Evolutionary conservation across 1,140 invertebrate genomes (phyloP).

Genomic region (Drosophila azteca): DNA sequence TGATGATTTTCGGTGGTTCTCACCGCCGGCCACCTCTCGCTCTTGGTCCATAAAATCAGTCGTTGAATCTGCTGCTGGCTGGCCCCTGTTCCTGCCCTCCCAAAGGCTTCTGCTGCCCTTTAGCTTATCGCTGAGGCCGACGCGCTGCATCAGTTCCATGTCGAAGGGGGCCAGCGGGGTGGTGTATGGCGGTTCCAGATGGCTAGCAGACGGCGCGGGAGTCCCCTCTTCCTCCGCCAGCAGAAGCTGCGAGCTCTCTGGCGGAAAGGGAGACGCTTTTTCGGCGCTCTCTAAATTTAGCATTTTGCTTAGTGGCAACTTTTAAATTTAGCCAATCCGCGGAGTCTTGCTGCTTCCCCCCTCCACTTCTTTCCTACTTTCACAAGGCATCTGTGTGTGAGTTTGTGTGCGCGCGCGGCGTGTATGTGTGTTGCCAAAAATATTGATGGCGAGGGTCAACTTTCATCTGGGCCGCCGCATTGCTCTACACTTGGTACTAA

Average conservation of each 20-base stretch:
- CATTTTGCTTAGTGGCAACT: constrained; percentile 45
- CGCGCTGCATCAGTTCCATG: constrained; percentile 59
- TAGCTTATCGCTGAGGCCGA: constrained; percentile 42
- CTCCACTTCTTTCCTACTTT: constrained; percentile 42
- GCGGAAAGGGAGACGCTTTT: constrained; percentile 8
- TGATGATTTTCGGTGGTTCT: constrained; percentile 38
- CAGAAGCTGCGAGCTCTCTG: constrained; percentile 44
- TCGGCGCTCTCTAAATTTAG: constrained; percentile 70
- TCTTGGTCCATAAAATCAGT: constrained; percentile 57
- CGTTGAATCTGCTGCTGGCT: background rate
- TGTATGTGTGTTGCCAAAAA: constrained; percentile 30
- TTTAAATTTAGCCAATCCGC: constrained; percentile 30
- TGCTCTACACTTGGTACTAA: constrained; percentile 4
- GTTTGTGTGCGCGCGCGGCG: background rate
- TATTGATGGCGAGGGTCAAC: constrained; percentile 20
- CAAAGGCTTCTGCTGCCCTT: constrained; percentile 39
- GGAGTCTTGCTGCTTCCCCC: constrained; percentile 16
- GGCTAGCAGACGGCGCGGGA: background rate
- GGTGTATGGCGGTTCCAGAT: constrained; percentile 50
- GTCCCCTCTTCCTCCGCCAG: background rate
- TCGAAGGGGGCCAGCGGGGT: constrained; percentile 66
- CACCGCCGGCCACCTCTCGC: constrained; percentile 15
- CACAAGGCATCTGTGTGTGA: constrained; percentile 29
- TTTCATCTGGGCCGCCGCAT: constrained; percentile 6
- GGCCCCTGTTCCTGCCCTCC: constrained; percentile 9